phyloP scores from a whole-genome alignment of 2,888 invertebrate species.

The Conomelus anceps region DNA sequence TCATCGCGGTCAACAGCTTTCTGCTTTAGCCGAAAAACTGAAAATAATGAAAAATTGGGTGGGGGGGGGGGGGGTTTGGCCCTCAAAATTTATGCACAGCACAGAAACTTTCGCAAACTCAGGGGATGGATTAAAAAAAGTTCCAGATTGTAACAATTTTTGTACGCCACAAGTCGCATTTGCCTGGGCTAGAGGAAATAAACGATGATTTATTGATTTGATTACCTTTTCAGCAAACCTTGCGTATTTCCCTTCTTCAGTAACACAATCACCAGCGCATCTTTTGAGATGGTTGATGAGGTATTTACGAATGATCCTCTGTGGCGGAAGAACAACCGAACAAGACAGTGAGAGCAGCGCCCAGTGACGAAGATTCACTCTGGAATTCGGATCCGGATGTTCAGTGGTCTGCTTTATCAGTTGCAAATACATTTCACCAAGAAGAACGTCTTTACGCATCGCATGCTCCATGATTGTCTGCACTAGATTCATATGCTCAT shows the following conservation, averaged over 20 bases:
- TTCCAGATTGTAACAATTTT: too few species aligned
- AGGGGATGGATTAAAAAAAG: too few species aligned
- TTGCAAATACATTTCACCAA: conserved; percentile 86
- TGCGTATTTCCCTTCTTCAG: conserved; percentile 92
- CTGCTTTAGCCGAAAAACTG: too few species aligned
- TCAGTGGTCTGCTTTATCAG: conserved; percentile 88
- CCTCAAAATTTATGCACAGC: too few species aligned
- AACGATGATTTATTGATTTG: too few species aligned
- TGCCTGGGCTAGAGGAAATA: too few species aligned
- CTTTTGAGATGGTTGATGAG: conserved; percentile 82
- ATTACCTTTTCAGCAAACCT: conserved; percentile 78
- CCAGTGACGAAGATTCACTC: conserved; percentile 87
- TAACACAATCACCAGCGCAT: conserved; percentile 78
- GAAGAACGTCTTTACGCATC: conserved; percentile 78
- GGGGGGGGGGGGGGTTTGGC: too few species aligned
- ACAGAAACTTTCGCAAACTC: too few species aligned
- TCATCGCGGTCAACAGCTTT: too few species aligned
- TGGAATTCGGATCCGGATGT: conserved; percentile 80
- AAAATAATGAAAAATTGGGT: too few species aligned
- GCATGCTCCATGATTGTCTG: conserved; percentile 86
- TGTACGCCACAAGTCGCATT: too few species aligned
- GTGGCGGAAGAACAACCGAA: conserved; percentile 78
- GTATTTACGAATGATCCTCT: conserved; percentile 77
- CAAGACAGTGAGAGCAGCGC: conserved; percentile 74
- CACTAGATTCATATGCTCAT: conserved; percentile 81